phyloP scores from a whole-genome alignment of 1,140 invertebrate genomes.

The Platorchestia sp. region DNA sequence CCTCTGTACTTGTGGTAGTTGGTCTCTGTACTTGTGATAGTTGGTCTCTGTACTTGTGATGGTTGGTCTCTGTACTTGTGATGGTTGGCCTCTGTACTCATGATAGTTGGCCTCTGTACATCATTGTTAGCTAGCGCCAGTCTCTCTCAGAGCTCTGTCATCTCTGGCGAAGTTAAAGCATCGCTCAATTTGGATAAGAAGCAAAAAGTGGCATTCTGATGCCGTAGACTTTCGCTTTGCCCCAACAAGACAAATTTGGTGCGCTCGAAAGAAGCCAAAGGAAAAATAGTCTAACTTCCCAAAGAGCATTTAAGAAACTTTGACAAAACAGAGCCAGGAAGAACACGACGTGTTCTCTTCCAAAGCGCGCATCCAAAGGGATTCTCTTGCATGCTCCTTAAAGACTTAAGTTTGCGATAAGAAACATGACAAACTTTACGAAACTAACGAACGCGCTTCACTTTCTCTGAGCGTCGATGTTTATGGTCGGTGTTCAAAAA shows the following conservation, averaged over 20 bases:
- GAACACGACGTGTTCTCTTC: background rate
- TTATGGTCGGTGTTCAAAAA: background rate
- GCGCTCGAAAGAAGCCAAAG: background rate
- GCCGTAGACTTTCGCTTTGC: background rate
- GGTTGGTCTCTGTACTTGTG: too few relatives aligned
- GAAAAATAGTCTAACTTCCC: slow-evolving; percentile 22
- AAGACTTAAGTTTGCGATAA: background rate
- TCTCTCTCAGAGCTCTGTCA: background rate
- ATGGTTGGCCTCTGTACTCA: too few relatives aligned
- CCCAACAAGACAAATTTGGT: slow-evolving; percentile 8
- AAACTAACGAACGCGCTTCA: background rate
- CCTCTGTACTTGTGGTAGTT: too few relatives aligned
- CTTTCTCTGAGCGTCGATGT: background rate
- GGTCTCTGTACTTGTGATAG: too few relatives aligned
- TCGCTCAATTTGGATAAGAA: slow-evolving; percentile 1
- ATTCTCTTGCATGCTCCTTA: background rate
- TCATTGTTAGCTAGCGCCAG: background rate
- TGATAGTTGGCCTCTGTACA: background rate
- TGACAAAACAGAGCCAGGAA: background rate
- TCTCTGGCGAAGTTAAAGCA: background rate
- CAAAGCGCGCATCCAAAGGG: background rate
- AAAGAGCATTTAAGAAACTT: slow-evolving; percentile 28
- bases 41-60: too few relatives aligned
- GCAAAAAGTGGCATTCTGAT: slow-evolving; percentile 29
- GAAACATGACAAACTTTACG: background rate